Evolutionary conservation across 2,797 vertebrate genomes (phyloP), one percentile per base, ranked within the genome.

Genomic region (Aulostomus chinensis): DNA sequence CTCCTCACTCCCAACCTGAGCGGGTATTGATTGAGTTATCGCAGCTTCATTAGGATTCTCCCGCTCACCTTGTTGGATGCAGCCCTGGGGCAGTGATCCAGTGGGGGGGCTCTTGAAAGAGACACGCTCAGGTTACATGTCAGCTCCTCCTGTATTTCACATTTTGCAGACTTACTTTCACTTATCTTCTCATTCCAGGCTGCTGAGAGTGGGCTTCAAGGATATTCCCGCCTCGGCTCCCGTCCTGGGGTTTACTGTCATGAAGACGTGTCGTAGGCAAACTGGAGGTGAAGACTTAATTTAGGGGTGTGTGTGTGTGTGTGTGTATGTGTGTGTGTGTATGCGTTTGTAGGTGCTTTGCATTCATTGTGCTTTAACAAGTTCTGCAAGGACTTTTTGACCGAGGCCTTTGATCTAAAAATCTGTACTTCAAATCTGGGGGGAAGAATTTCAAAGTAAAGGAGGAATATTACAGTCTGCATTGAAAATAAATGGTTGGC

Each of bases 31-130:
- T 83, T 84, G 73, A 81, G 65, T 64, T 68, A 42, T 83, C 78
- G 77, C 75, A 80, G 64, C 80, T 85, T 86, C 74, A 86, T 86
- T 83, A 81, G 65, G 75, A 86, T 84, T 86, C 81, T 77, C 61
- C 54, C 45, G 6, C 57, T 80, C 72, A 66, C 68, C 70, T 68
- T 41, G 68, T 43, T 73, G 75, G 60, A 72, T 61, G 68, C 50
- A 34, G 72, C 68, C 81, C 50, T 6, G 34, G 52, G 68, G 74
- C 70, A 46, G 50, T 22, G 40, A 58, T 67, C 67, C 62, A 60
- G 42, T 20, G 3, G 25, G 49, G 3, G 25, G 49, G 54, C 66
- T 76, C 78, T 73, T 25, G 49, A 70, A 64, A 65, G 49, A 31
- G 58, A 22, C 9, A 2, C 5, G 10, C 73, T 56, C 15, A 8